Conservation (phyloP, 2,888 invertebrate species). For the Harmothoe impar region DNA sequence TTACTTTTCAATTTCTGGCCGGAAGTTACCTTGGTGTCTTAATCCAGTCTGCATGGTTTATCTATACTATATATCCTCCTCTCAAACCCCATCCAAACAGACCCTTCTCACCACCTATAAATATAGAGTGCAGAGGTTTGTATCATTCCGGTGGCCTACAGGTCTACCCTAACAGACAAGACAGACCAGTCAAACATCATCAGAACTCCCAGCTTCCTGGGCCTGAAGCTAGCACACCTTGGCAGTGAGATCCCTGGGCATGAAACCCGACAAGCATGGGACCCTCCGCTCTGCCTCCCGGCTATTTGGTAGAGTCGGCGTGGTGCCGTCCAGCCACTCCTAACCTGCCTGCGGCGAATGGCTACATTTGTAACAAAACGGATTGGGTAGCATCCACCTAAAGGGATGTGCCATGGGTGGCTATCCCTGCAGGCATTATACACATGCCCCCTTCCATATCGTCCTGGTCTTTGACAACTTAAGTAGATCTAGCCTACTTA, state of each 20-base stretch:
- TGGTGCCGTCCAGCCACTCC: constrained; percentile 48
- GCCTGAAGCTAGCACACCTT: background rate
- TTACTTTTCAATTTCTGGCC: too few relatives aligned
- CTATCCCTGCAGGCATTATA: too few relatives aligned
- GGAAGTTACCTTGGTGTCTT: too few relatives aligned
- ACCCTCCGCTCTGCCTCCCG: constrained; percentile 49
- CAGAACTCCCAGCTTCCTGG: background rate
- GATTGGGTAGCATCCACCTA: constrained; percentile 8
- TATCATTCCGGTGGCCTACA: background rate
- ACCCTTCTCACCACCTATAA: background rate
- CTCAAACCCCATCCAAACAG: too few relatives aligned
- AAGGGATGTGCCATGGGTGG: background rate
- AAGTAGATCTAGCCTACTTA: too few relatives aligned
- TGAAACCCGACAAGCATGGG: constrained; percentile 50
- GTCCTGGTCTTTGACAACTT: too few relatives aligned
- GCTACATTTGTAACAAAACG: constrained; percentile 55
- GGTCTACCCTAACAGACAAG: background rate
- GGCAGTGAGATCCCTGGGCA: background rate
- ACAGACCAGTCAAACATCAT: constrained; percentile 13
- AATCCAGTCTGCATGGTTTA: too few relatives aligned
- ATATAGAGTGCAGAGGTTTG: background rate
- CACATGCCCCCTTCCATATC: too few relatives aligned
- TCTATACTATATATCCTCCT: too few relatives aligned
- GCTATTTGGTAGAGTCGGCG: constrained; percentile 48
- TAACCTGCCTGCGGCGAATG: constrained; percentile 30